Percentiles rank a stretch among this genome's conserved stretches.
These are phyloP conservation scores for Tapirus terrestris DNA, from an alignment of 2,113 vertebrate genomes.

Conservation along the genomic window DNA sequence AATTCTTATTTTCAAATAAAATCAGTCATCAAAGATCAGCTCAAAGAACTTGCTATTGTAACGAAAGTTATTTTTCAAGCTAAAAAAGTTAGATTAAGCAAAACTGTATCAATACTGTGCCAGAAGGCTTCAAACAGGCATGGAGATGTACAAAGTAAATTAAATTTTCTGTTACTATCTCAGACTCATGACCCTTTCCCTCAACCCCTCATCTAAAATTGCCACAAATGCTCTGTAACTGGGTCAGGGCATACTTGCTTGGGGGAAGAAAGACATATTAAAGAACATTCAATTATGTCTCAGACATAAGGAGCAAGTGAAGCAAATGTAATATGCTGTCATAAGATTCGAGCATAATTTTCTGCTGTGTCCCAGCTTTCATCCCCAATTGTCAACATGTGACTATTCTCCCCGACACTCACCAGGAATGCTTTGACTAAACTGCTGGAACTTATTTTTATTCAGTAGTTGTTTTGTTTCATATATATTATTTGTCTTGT, in stretches of 20 bases:
- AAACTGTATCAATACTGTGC: neutral
- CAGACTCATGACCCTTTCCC: conserved; percentile 59
- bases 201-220: conserved; percentile 69
- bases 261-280: conserved; percentile 69
- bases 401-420: conserved; percentile 48
- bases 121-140: conserved; percentile 14
- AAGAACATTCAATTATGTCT: conserved; percentile 74
- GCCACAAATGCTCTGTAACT: conserved; percentile 67
- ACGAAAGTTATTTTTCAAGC: conserved; percentile 28
- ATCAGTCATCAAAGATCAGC: conserved; percentile 16
- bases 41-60: conserved; percentile 18
- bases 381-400: conserved; percentile 62
- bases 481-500: neutral
- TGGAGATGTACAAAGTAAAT: conserved; percentile 61
- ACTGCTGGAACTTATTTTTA: conserved; percentile 47
- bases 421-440: conserved; percentile 33
- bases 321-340: conserved; percentile 73
- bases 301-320: conserved; percentile 71
- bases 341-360: conserved; percentile 53
- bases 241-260: conserved; percentile 75
- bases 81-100: neutral
- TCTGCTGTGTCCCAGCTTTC: conserved; percentile 42
- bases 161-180: conserved; percentile 75
- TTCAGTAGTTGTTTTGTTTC: neutral
- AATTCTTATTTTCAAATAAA: conserved; percentile 40